Conservation (phyloP, 2,113 vertebrate species). For the Sinocyclocheilus rhinocerous region DNA sequence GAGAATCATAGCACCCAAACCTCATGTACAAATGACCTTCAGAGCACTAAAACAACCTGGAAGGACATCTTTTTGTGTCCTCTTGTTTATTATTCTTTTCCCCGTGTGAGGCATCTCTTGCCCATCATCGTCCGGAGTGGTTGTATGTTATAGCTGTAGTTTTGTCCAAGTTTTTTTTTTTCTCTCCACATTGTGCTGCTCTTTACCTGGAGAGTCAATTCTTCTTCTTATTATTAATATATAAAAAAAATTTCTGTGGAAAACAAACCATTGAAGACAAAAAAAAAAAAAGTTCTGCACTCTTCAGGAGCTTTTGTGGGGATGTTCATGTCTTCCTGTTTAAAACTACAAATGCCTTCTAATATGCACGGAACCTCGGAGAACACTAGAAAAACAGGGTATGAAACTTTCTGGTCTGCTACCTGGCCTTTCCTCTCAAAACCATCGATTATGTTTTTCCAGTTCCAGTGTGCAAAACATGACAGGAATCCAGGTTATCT, state of each 20-base stretch:
- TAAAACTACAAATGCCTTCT: conserved; percentile 59
- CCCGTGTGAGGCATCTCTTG: neutral
- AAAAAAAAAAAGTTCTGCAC: conserved; percentile 38
- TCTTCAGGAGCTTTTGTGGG: conserved; percentile 49
- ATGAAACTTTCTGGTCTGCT: conserved; percentile 47
- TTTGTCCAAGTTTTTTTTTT: conserved; percentile 45
- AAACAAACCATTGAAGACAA: conserved; percentile 33
- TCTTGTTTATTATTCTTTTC: conserved; percentile 23
- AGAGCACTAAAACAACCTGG: conserved; percentile 56
- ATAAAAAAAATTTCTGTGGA: conserved; percentile 2
- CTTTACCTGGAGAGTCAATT: conserved; percentile 44
- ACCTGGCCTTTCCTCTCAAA: conserved; percentile 15
- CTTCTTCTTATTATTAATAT: conserved; percentile 21
- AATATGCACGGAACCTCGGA: conserved; percentile 62
- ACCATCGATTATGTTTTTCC: neutral
- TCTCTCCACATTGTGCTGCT: conserved; percentile 47
- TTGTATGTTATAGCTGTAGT: conserved; percentile 55
- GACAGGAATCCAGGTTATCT: conserved; percentile 27
- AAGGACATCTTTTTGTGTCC: conserved; percentile 30
- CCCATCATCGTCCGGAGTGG: conserved; percentile 35
- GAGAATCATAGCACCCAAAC: conserved; percentile 49
- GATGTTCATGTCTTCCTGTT: conserved; percentile 62
- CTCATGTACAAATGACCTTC: conserved; percentile 54
- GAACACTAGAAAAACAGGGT: conserved; percentile 59
- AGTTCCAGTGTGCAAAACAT: neutral